Evolutionary conservation across 2,888 invertebrate species (phyloP), one percentile per base, ranked within the genome.

Genomic region (Octodonta nipae): DNA sequence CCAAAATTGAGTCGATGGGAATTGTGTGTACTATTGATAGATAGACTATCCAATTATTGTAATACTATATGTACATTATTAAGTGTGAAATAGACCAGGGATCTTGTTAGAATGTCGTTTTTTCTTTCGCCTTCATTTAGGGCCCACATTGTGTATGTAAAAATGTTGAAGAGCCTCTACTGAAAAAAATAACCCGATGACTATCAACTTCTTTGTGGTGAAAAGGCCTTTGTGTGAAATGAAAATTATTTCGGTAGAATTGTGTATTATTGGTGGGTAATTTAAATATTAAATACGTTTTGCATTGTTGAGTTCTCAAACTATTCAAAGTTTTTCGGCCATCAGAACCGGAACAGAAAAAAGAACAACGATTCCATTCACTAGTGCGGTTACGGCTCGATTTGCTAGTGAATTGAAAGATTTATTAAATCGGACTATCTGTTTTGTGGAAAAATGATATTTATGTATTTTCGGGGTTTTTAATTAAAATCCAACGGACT

Each of bases 1-100:
- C 29, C 33, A 25, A 39, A 39, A 39, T 39, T 39, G 34, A 28
- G 31, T 39, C 34, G 28, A 40, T 37, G 33, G 40, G 37, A 40
- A 40, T 30, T 31, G 34, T 17, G 26, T 13, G 30, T 26, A 16
- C 39, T n/a, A n/a, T n/a, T n/a, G n/a, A n/a, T n/a, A n/a, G 43
- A 43, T 43, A 20, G 43, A 43, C 43, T n/a, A 43, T 28, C 30
- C 40, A 41, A 43, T 43, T 43, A 43, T 32, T 31, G 36, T 39
- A 41, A 43, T 39, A 29, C 34, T 40, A 32, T 41, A 36, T 43
- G 35, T 39, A 31, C 29, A 39, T 43, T 40, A 39, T 43, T 28
- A 34, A 34, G 43, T 43, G 43, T 43, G 41, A 43, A 43, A 43
- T 43, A 29, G 41, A 35, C 29, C 35, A 30, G 22, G 32, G 34